These are phyloP conservation scores for Mionectes olivaceus DNA, from an alignment of 2,797 vertebrate species.

Conservation along the genomic window DNA sequence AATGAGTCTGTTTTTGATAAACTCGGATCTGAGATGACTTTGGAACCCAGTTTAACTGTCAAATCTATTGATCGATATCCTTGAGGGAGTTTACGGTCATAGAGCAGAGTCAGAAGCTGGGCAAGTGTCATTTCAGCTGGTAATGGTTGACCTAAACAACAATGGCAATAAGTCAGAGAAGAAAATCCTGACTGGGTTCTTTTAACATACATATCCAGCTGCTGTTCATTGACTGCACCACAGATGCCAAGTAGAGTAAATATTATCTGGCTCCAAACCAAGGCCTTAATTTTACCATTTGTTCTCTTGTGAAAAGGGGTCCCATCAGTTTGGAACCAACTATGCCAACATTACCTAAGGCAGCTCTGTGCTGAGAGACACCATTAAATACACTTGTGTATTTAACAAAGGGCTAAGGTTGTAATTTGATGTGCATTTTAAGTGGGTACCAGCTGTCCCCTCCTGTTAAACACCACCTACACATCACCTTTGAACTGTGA, in stretches of 20 bases:
- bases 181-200: not conserved
- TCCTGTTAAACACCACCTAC: not conserved
- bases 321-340: not conserved
- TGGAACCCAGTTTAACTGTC: constrained; percentile 96
- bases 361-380: not conserved
- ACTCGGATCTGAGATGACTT: constrained; percentile 95
- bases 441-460: not conserved
- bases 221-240: not conserved
- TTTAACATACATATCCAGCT: not conserved
- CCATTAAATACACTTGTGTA: not conserved
- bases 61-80: constrained; percentile 96
- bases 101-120: constrained; percentile 93
- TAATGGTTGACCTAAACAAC: constrained; percentile 89
- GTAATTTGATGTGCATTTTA: not conserved
- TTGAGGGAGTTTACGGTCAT: constrained; percentile 96
- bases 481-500: not conserved
- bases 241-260: not conserved
- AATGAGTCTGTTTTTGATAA: constrained; percentile 98
- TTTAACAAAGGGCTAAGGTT: not conserved
- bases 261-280: not conserved
- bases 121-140: constrained; percentile 98
- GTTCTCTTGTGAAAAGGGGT: not conserved
- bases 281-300: not conserved
- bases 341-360: not conserved
- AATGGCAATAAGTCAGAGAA: constrained; percentile 9